These are phyloP conservation scores for Archivesica marissinica DNA, from an alignment of 1,140 invertebrate genomes.

Conservation along the genomic window DNA sequence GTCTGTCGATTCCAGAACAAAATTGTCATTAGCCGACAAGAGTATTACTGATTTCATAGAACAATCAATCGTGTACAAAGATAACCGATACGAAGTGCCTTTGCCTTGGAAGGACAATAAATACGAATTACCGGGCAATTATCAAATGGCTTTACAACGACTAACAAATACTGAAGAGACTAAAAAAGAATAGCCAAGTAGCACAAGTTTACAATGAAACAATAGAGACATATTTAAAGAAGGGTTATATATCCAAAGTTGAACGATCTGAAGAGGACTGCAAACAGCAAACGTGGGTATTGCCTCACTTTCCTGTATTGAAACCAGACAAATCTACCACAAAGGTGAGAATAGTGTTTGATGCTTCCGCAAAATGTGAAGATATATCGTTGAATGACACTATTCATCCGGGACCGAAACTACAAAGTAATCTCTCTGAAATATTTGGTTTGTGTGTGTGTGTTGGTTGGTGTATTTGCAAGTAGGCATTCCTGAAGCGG, in stretches of 20 bases:
- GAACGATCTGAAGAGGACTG: not conserved
- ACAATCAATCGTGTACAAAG: not conserved
- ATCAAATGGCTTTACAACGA: too few species aligned
- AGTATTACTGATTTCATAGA: too few species aligned
- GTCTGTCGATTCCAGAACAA: too few species aligned
- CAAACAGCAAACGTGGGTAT: constrained; percentile 35
- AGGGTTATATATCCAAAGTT: constrained; percentile 19
- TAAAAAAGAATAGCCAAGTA: not conserved
- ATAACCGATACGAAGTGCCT: not conserved
- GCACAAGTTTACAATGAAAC: too few species aligned
- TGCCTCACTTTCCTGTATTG: constrained; percentile 60
- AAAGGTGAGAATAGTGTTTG: constrained; percentile 14
- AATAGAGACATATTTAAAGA: not conserved
- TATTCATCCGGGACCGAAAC: constrained; percentile 13
- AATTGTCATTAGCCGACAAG: too few species aligned
- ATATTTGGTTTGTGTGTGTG: too few species aligned
- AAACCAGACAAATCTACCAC: constrained; percentile 44
- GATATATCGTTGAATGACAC: constrained; percentile 10
- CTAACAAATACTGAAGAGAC: not conserved
- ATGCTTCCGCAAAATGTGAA: constrained; percentile 27
- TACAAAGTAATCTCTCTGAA: constrained; percentile 18
- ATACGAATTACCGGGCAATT: not conserved
- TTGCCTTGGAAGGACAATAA: constrained; percentile 27
- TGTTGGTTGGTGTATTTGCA: constrained; percentile 63
- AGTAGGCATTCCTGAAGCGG: not conserved